A percentile compares a stretch with the other conserved stretches of the same genome.
These are phyloP conservation scores for Panthera uncia DNA, from an alignment of 2,113 vertebrate genomes.

Conservation along the genomic window DNA sequence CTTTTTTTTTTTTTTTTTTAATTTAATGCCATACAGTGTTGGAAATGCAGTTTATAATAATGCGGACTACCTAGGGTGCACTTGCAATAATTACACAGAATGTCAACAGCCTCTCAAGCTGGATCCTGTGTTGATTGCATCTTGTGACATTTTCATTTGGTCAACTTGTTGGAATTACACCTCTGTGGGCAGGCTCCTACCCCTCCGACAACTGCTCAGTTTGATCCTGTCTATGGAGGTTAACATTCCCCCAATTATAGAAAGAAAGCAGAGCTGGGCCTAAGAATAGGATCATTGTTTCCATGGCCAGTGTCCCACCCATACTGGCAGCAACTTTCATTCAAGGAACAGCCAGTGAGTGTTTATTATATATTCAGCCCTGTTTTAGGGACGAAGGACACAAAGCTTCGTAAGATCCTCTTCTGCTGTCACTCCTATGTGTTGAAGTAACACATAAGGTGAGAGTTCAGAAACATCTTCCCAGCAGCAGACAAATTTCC, in stretches of 20 bases:
- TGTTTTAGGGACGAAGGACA: neutral
- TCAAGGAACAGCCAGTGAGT: neutral
- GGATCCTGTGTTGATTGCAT: constrained; percentile 77
- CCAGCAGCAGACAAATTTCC: neutral
- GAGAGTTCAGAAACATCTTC: neutral
- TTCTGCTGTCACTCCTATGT: neutral
- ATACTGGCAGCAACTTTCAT: neutral
- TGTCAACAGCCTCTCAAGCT: constrained; percentile 84
- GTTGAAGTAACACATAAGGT: neutral
- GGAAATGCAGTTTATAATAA: constrained; percentile 83
- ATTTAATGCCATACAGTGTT: constrained; percentile 74
- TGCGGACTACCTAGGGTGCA: constrained; percentile 81
- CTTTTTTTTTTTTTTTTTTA: neutral
- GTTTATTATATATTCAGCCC: neutral
- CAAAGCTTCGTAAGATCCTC: neutral
- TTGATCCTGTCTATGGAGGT: neutral
- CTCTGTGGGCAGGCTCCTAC: constrained; percentile 64
- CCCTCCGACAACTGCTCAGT: constrained; percentile 24
- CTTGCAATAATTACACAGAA: constrained; percentile 83
- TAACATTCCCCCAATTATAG: neutral
- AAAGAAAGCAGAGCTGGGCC: neutral
- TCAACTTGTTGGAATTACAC: constrained; percentile 74
- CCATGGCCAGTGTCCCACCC: neutral
- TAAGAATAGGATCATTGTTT: neutral
- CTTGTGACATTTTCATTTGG: constrained; percentile 73